Evolutionary conservation across 2,888 invertebrate genomes (phyloP).

Genomic region (Pharmacophagus antenor): DNA sequence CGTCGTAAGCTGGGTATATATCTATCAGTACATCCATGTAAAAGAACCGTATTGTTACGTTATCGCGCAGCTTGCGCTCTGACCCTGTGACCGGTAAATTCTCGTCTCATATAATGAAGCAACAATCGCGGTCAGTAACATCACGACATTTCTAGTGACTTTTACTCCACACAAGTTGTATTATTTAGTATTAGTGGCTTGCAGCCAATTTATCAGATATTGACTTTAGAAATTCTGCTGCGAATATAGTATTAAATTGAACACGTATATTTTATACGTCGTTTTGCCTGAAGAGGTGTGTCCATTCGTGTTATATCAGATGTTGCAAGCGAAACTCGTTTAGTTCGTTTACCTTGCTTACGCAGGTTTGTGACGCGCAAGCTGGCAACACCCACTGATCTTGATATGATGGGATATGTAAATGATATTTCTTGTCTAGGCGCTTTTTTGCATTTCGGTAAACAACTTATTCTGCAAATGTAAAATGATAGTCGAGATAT

Average conservation of each 20-base stretch:
- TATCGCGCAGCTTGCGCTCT: conserved; percentile 57
- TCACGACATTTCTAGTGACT: conserved; percentile 43
- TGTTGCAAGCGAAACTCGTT: conserved; percentile 27
- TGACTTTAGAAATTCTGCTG: too few relatives aligned
- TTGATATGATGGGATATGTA: conserved; percentile 26
- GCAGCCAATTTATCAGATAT: too few relatives aligned
- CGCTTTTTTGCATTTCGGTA: conserved; percentile 80
- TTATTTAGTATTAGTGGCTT: not conserved
- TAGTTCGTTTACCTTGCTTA: conserved; percentile 27
- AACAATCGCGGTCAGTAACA: conserved; percentile 65
- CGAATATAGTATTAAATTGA: not conserved
- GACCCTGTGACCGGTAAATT: conserved; percentile 71
- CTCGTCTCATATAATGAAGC: conserved; percentile 66
- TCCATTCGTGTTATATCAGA: conserved; percentile 27
- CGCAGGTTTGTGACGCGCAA: conserved; percentile 23
- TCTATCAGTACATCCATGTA: conserved; percentile 47
- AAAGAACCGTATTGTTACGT: conserved; percentile 52
- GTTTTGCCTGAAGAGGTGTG: conserved; percentile 28
- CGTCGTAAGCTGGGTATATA: conserved; percentile 36
- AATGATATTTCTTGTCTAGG: conserved; percentile 16
- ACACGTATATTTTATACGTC: not conserved
- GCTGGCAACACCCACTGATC: conserved; percentile 20
- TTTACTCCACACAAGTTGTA: not conserved
- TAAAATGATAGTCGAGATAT: too few relatives aligned
- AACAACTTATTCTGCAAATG: conserved; percentile 90